Conservation (phyloP, 2,113 vertebrate species). For the Dermatemys mawii region DNA sequence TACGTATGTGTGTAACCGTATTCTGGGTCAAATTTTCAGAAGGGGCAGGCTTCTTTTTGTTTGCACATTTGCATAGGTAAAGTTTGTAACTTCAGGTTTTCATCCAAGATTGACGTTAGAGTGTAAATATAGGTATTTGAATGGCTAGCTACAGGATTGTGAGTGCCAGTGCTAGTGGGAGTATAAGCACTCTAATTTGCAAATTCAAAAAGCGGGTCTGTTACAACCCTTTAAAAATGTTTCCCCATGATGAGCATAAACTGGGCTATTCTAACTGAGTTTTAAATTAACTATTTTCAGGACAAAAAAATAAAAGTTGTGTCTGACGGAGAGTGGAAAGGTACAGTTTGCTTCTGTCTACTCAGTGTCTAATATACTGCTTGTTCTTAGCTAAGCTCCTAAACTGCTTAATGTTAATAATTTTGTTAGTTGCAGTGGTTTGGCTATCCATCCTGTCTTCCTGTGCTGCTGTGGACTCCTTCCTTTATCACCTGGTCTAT, state of each 20-base stretch:
- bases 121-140: background rate
- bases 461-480: background rate
- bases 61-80: background rate
- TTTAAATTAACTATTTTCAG: constrained; percentile 72
- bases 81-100: background rate
- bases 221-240: constrained; percentile 55
- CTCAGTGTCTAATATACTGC: constrained; percentile 69
- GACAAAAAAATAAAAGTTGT: constrained; percentile 65
- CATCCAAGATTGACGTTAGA: background rate
- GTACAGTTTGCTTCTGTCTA: constrained; percentile 73
- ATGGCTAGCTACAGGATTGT: background rate
- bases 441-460: constrained; percentile 4
- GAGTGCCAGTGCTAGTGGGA: constrained; percentile 36
- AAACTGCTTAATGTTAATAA: constrained; percentile 71
- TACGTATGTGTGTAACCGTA: fast-evolving
- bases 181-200: background rate
- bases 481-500: background rate
- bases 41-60: background rate
- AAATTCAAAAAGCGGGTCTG: constrained; percentile 56
- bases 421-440: constrained; percentile 53
- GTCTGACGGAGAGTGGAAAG: constrained; percentile 66
- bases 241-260: constrained; percentile 43
- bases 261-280: constrained; percentile 53
- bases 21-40: background rate
- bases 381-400: constrained; percentile 68